Base-by-base conservation (phyloP, 2,113 vertebrate genomes). In the Pygoscelis antarcticus region DNA sequence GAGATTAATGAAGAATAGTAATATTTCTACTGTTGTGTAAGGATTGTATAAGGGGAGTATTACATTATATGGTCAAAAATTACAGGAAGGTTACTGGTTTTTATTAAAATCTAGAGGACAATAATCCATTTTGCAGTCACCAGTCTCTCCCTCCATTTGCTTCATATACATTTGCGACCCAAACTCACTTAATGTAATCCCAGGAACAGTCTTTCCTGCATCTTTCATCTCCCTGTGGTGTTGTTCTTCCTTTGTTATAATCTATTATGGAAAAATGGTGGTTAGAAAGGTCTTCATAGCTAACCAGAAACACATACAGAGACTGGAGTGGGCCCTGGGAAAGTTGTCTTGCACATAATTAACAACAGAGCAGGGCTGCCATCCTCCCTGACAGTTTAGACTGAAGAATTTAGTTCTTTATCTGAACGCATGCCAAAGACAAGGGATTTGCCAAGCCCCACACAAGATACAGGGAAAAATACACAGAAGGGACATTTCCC, bases 31-130 rank as follows among this genome's bases (percentile, higher is more conserved):
- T 52, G 29, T 55, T 69, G 34, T 25, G 7, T 58, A 92, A 90
- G 18, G n/a, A 94, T 9, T 44, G 25, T 79, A 47, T 87, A 90
- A 92, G 30, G 57, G 60, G 52, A 93, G 8, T 91, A 83, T 93
- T 91, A 76, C 18, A 69, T 84, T 91, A 87, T 89, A 91, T 42
- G 20, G 27, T 66, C n/a, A 76, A 85, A 93, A 95, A 51, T 69
- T 89, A 90, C 89, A 85, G 87, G 78, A 93, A 91, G 32, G 38
- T 87, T 87, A 51, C 75, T 70, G 54, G 0, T 16, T 60, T 96
- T 92, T 85, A 89, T 93, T 91, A 89, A 95, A 96, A 94, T 82
- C 89, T 77, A 58, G 91, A 89, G 91, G 17, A 82, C 34, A 74
- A 69, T 89, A 85, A 93, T 87, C 70, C 22, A 26, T 92, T 96